Evolutionary conservation across 2,888 invertebrate species (phyloP).

Genomic region (Agrochola lota): DNA sequence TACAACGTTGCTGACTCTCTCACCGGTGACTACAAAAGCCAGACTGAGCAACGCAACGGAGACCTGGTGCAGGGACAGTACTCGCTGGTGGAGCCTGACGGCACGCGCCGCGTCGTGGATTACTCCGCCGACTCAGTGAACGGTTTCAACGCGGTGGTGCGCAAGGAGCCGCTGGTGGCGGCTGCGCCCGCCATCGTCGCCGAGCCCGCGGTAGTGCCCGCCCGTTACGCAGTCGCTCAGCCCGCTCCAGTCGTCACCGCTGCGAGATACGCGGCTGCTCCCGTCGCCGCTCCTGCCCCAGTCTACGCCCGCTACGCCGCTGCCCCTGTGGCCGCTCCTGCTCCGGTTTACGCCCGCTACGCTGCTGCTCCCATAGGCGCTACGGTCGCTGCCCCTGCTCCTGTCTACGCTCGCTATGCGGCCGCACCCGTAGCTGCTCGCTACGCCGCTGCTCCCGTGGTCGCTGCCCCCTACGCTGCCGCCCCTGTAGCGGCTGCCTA

Average conservation of each 20-base stretch:
- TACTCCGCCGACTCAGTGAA: slow-evolving; percentile 85
- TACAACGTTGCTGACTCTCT: slow-evolving; percentile 86
- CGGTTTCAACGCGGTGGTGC: slow-evolving; percentile 86
- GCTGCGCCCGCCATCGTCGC: slow-evolving; percentile 82
- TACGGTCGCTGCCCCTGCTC: slow-evolving; percentile 74
- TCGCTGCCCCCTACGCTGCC: slow-evolving; percentile 64
- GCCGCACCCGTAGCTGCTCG: slow-evolving; percentile 60
- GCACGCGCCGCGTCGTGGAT: slow-evolving; percentile 84
- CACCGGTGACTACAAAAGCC: slow-evolving; percentile 87
- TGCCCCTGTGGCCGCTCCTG: slow-evolving; percentile 59
- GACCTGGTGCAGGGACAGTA: slow-evolving; percentile 88
- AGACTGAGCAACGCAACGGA: slow-evolving; percentile 88
- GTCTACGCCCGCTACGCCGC: slow-evolving; percentile 65
- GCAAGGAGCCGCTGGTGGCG: slow-evolving; percentile 82
- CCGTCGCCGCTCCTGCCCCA: slow-evolving; percentile 58
- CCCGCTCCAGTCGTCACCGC: slow-evolving; percentile 80
- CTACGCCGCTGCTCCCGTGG: slow-evolving; percentile 64
- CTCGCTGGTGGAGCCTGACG: slow-evolving; percentile 85
- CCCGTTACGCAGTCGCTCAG: slow-evolving; percentile 68
- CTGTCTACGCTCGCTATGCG: slow-evolving; percentile 76
- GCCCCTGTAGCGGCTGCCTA: slow-evolving; percentile 51
- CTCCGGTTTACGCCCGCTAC: slow-evolving; percentile 60
- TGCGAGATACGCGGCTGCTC: slow-evolving; percentile 69
- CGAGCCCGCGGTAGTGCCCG: slow-evolving; percentile 67
- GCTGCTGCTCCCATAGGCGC: slow-evolving; percentile 92